phyloP scores from a whole-genome alignment of 2,113 vertebrate genomes.

The Shinisaurus crocodilurus region DNA sequence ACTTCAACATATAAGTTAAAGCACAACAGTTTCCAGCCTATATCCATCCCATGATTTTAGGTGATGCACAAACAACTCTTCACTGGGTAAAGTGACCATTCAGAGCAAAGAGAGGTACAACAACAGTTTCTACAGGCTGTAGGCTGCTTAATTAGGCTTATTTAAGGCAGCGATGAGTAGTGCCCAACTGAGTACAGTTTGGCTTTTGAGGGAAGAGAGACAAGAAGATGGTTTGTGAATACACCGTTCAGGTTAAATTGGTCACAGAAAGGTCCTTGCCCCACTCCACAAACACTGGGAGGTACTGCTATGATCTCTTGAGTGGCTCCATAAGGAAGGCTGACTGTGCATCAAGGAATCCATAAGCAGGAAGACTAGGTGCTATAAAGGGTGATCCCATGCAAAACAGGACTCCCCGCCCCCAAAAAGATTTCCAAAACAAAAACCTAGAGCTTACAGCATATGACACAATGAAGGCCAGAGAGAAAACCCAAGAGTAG shows the following conservation, averaged over 20 bases:
- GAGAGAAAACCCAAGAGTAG: constrained; percentile 88
- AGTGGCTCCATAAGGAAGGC: constrained; percentile 87
- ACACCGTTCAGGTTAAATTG: neutral
- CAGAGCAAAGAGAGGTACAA: neutral
- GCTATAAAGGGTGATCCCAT: constrained; percentile 92
- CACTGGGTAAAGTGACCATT: neutral
- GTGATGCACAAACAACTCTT: neutral
- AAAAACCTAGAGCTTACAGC: constrained; percentile 94
- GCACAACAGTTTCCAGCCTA: neutral
- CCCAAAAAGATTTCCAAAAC: constrained; percentile 81
- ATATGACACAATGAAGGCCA: constrained; percentile 94
- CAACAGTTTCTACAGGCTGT: neutral
- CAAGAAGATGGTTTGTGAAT: neutral
- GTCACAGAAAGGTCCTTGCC: neutral
- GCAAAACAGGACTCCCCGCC: constrained; percentile 80
- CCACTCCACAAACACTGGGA: neutral
- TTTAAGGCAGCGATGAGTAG: neutral
- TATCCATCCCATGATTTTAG: neutral
- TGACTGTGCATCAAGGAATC: constrained; percentile 90
- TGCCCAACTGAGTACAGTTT: neutral
- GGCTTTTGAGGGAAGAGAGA: neutral
- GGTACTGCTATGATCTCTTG: constrained; percentile 74
- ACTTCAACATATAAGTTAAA: constrained; percentile 28
- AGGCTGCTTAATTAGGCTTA: neutral
- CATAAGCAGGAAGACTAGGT: constrained; percentile 82